Evolutionary conservation across 2,113 vertebrate species (phyloP), one percentile per base, ranked within the genome.

Genomic region (Actenoides lindsayi): DNA sequence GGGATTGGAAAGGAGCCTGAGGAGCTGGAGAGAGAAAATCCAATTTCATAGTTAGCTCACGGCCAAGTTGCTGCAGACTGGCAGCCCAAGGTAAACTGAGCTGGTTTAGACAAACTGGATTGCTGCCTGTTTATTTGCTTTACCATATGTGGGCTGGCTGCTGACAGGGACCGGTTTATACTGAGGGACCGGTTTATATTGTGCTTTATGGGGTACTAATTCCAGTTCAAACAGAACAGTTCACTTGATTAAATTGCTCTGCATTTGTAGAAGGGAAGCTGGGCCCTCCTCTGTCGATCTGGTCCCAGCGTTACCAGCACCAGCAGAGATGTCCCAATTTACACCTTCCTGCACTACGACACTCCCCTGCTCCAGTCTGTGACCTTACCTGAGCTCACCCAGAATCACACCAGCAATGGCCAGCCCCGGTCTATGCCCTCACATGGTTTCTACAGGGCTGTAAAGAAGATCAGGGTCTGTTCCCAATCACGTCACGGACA

Each of bases 371-470:
- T 37, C 30, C 59, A 9, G 8, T 3, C 5, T 11, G 65, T 33
- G 57, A 13, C 12, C 23, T 1, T 4, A 4, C 0, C 1, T 3
- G 41, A 68, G 53, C 67, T 57, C 51, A 12, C 16, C 41, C 67
- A 35, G 71, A 20, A 4, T n/a, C 46, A 18, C 53, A 3, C 33
- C 35, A 16, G 41, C 6, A 23, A 6, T 0, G 2, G 57, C 57
- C 62, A 5, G 31, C 75, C 20, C 6, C 0, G 0, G 3, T 1
- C 59, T 20, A 0, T 2, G n/a, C 56, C 10, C 0, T 12, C 33
- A 1, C 31, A 2, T 1, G 63, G 3, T 8, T 78, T 50, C 5
- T 20, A 41, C 18, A 7, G 54, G 16, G 50, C 16, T 10, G 17
- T 10, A 25, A 39, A 24, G 41, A 44, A 33, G 14, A 24, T 16